Evolutionary conservation across 1,140 invertebrate species (phyloP), one percentile per base, ranked within the genome.

Genomic region (Lysiphlebus fabarum): DNA sequence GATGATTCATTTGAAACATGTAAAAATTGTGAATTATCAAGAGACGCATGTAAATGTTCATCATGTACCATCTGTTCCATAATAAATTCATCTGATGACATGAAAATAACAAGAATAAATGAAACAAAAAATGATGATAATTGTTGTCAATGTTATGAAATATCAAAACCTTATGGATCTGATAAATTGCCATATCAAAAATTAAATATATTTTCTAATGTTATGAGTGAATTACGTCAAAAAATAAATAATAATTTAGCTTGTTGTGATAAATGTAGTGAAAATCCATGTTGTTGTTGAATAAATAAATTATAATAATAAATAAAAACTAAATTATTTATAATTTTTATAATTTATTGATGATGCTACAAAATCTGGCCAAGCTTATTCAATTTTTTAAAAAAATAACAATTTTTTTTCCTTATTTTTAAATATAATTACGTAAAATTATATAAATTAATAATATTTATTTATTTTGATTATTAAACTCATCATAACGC

Each of bases 181-280:
- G 61, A 67, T 2, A 61, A 67, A n/a, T 62, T 72, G 10, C 57
- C 68, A 40, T 70, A 68, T 64, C 67, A 74, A 44, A 68, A 68
- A 41, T 38, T 56, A 1, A 59, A 50, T 6, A 58, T 65, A 6
- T 76, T 74, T 62, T 72, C 70, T 1, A 56, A 70, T n/a, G 70
- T 76, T 42, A 66, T 76, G 64, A 67, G 48, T 26, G 74, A 76
- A 54, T 40, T 76, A 6, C 67, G 74, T 12, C 55, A 67, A 26
- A 74, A 70, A 59, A 69, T 74, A 10, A 68, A 60, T 48, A 63
- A 63, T 8, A 1, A 4, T 26, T 63, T 60, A 0, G 56, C 58
- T 5, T 58, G 51, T 14, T 74, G 72, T 12, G 43, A 62, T 5
- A 53, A 61, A 14, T 72, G 70, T 34, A 48, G 55, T 50, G 64